phyloP scores from a whole-genome alignment of 2,888 invertebrate species.

The Xylota segnis region DNA sequence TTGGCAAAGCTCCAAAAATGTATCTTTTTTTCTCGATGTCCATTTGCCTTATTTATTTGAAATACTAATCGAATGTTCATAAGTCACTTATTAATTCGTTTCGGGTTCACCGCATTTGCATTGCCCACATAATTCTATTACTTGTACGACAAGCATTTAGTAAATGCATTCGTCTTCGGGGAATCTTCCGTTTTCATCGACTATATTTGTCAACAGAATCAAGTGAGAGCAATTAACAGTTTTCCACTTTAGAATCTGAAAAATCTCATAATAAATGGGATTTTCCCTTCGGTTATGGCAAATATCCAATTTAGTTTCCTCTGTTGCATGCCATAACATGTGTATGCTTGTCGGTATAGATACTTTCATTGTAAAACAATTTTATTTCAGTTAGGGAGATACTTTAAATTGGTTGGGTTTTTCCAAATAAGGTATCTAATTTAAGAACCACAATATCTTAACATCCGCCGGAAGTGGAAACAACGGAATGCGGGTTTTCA shows the following conservation, averaged over 20 bases:
- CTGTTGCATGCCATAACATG: background rate
- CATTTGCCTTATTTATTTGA: background rate
- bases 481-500: constrained; percentile 36
- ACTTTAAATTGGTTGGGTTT: too few species aligned
- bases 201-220: background rate
- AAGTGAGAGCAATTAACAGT: constrained; percentile 59
- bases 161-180: background rate
- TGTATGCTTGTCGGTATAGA: background rate
- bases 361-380: background rate
- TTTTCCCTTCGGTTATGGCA: constrained; percentile 29
- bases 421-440: too few species aligned
- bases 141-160: background rate
- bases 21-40: too few species aligned
- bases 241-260: constrained; percentile 24
- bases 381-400: background rate
- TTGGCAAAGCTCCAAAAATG: constrained; percentile 29
- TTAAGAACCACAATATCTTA: background rate
- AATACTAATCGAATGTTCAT: background rate
- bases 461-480: constrained; percentile 39
- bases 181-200: background rate
- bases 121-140: background rate
- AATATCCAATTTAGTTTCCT: constrained; percentile 1
- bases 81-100: background rate
- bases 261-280: constrained; percentile 18
- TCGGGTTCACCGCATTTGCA: too few species aligned